These are phyloP conservation scores for Poecilia picta DNA, from an alignment of 2,797 vertebrate genomes.

Conservation along the genomic window DNA sequence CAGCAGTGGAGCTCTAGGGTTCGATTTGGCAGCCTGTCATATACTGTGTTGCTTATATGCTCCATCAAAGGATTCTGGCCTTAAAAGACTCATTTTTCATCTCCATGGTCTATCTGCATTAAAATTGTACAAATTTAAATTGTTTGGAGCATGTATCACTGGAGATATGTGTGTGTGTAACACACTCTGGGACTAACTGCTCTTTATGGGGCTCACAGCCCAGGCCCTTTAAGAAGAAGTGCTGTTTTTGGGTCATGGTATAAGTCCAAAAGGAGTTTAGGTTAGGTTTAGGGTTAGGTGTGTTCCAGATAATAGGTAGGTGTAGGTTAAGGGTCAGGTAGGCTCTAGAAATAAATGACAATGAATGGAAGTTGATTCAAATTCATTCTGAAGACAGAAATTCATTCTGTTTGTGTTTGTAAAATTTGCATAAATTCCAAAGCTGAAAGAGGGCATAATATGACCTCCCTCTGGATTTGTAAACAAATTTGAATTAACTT, in stretches of 20 bases:
- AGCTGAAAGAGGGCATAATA: constrained; percentile 16
- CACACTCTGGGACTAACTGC: no score
- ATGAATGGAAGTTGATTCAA: no score
- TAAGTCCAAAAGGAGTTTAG: no score
- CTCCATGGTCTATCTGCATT: neutral
- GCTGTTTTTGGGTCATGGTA: no score
- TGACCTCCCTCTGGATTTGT: constrained; percentile 14
- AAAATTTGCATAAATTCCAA: constrained; percentile 13
- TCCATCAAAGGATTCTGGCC: neutral
- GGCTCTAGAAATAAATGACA: no score
- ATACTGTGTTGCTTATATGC: neutral
- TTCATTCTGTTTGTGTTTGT: neutral
- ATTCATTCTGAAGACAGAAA: no score
- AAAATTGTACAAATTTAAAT: neutral
- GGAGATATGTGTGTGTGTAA: no score
- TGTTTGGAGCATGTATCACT: neutral
- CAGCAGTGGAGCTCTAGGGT: neutral
- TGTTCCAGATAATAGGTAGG: no score
- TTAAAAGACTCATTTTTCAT: neutral
- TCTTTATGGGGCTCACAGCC: no score
- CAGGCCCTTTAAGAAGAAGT: no score
- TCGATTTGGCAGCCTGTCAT: neutral
- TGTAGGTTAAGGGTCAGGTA: no score
- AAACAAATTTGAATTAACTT: constrained; percentile 11
- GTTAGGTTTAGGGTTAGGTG: no score